These are phyloP conservation scores for Ormia ochracea DNA, from an alignment of 2,888 invertebrate species.

Conservation along the genomic window DNA sequence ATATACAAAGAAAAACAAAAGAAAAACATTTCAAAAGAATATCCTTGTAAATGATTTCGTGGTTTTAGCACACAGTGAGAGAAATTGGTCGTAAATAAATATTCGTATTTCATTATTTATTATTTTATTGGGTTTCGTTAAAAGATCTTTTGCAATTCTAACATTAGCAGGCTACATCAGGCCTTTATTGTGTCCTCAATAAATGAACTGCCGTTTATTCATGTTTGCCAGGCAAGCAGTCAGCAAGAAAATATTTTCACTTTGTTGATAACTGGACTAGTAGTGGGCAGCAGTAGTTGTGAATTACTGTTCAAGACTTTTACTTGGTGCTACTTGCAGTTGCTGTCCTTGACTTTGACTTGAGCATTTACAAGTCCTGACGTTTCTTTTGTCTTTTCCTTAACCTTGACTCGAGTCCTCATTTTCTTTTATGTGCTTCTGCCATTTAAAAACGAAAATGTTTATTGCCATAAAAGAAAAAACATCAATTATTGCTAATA, in stretches of 20 bases:
- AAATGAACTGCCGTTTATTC: slow-evolving; percentile 24
- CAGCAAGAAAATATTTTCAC: not conserved
- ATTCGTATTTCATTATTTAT: not conserved
- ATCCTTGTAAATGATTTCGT: slow-evolving; percentile 54
- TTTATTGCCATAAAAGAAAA: not conserved
- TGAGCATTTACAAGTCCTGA: not conserved
- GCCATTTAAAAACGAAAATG: not conserved
- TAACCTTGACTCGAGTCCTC: slow-evolving; percentile 39
- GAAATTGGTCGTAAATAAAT: not conserved
- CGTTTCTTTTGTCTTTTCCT: not conserved
- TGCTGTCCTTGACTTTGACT: slow-evolving; percentile 17
- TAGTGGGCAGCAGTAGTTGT: slow-evolving; percentile 57
- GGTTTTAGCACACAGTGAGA: slow-evolving; percentile 56
- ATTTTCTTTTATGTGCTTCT: not conserved
- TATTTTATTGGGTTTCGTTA: not conserved
- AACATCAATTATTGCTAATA: not conserved
- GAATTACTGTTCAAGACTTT: slow-evolving; percentile 36
- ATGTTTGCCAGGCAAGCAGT: slow-evolving; percentile 2
- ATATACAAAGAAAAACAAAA: no score
- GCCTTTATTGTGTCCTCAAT: not conserved
- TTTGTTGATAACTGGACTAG: slow-evolving; percentile 24
- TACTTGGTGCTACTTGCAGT: not conserved
- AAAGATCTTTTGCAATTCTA: not conserved
- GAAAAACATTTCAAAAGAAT: not conserved
- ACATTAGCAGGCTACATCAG: not conserved